phyloP scores from a whole-genome alignment of 2,113 vertebrate genomes.

The Pterophyllum scalare region DNA sequence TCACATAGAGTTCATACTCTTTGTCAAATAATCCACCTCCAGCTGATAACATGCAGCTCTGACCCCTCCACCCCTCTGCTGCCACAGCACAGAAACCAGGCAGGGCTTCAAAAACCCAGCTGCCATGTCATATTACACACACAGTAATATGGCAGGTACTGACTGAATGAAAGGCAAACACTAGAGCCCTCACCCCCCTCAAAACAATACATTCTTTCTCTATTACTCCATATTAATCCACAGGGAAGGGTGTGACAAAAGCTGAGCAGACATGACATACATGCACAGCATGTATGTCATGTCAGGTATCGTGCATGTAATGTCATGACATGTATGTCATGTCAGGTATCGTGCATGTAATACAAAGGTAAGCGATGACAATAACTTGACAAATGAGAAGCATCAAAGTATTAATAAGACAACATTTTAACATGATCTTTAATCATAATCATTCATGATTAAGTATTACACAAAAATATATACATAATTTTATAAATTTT shows the following conservation, averaged over 20 bases:
- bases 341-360: not conserved
- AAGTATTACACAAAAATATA: not conserved
- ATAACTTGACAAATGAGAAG: not conserved
- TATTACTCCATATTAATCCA: not conserved
- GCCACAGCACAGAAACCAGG: not conserved
- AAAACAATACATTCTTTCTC: conserved; percentile 54
- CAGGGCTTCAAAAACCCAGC: not conserved
- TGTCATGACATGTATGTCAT: too few species aligned
- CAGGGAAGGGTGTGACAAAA: conserved; percentile 4
- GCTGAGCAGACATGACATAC: not conserved
- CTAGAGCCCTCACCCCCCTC: not conserved
- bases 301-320: not conserved
- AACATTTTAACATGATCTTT: not conserved
- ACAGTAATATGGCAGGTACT: conserved; percentile 40
- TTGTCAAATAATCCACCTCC: conserved; percentile 30
- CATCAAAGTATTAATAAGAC: not conserved
- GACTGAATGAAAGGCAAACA: conserved; percentile 64
- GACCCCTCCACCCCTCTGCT: not conserved
- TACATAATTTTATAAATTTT: not conserved
- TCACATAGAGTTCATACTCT: conserved; percentile 53
- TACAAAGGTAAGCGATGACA: not conserved
- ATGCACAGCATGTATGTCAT: not conserved
- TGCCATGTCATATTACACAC: not conserved
- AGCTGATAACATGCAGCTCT: conserved; percentile 12
- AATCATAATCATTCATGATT: not conserved